Evolutionary conservation across 92 coral and sea anemone genomes (phyloP), one percentile per base, ranked within the genome.

Genomic region (Umimayanthus chanpuru): DNA sequence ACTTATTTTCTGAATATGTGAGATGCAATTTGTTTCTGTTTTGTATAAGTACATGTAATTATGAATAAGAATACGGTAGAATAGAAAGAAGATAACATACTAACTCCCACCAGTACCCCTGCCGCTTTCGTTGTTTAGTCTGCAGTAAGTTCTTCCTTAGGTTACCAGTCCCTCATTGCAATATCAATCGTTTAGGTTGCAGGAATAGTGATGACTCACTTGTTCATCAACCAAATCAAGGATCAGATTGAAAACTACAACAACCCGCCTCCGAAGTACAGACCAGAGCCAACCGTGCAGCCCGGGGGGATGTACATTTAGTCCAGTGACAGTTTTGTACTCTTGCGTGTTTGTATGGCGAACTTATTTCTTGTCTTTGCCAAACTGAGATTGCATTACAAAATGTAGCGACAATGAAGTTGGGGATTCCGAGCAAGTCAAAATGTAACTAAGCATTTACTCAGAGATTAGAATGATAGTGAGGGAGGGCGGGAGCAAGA

Each of bases 121-220:
- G 8, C 50, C 50, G 10, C 50, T 7, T 47, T 47, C n/a, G 0
- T 26, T 18, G 26, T 20, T 6, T 61, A 72, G 4, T 30, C 41
- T 72, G 38, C 76, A 72, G n/a, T 61, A 21, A 3, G 68, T 16
- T 56, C 16, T 3, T 16, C 53, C 25, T 16, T 8, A 20, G 4
- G 6, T 44, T 44, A 23, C 29, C 66, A 21, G 23, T 23, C 9
- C 29, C n/a, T 26, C 49, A 83, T 29, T 70, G 16, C 32, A 28
- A 20, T 65, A 38, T 73, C 30, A 50, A 38, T 39, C 67, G 20
- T 85, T 39, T 79, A 96, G 98, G 83, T 97, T 75, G 92, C 92
- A 77, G 99, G 99, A 39, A 94, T 97, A 30, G 92, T 97, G 61
- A 87, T 97, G 92, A 97, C 99, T 0, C 98, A 97, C 93, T 68